These are phyloP conservation scores for Microplitis mediator DNA, from an alignment of 1,140 invertebrate genomes.

Conservation along the genomic window DNA sequence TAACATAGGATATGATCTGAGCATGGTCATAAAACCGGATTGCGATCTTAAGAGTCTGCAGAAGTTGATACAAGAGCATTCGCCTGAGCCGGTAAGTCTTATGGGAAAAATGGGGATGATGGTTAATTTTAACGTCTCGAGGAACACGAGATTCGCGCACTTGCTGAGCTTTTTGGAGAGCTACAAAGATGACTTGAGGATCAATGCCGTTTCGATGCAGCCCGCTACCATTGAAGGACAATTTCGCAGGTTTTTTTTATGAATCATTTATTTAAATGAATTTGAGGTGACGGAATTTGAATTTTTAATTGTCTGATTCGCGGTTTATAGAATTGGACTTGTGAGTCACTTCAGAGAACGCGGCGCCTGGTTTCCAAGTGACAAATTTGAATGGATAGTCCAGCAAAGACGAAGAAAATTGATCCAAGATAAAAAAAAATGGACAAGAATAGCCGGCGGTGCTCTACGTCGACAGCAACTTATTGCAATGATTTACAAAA, in stretches of 20 bases:
- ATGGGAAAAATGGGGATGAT: constrained; percentile 33
- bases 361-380: constrained; percentile 7
- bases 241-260: constrained; percentile 34
- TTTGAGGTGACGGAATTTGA: too few species aligned
- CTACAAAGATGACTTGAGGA: constrained; percentile 31
- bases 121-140: constrained; percentile 35
- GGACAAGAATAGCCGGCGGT: constrained; percentile 20
- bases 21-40: constrained; percentile 32
- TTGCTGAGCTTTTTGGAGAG: constrained; percentile 32
- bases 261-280: too few species aligned
- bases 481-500: constrained; percentile 35
- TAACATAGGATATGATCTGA: constrained; percentile 29
- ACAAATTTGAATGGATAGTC: constrained; percentile 32
- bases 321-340: constrained; percentile 33
- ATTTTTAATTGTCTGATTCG: background rate
- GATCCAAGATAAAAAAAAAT: constrained; percentile 30
- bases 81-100: constrained; percentile 28
- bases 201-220: constrained; percentile 25
- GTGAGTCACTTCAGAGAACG: constrained; percentile 35
- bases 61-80: constrained; percentile 32
- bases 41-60: constrained; percentile 27
- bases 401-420: constrained; percentile 32
- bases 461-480: constrained; percentile 33
- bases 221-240: constrained; percentile 37
- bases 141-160: constrained; percentile 29